phyloP scores from a whole-genome alignment of 2,797 vertebrate genomes.

The Mus caroli region DNA sequence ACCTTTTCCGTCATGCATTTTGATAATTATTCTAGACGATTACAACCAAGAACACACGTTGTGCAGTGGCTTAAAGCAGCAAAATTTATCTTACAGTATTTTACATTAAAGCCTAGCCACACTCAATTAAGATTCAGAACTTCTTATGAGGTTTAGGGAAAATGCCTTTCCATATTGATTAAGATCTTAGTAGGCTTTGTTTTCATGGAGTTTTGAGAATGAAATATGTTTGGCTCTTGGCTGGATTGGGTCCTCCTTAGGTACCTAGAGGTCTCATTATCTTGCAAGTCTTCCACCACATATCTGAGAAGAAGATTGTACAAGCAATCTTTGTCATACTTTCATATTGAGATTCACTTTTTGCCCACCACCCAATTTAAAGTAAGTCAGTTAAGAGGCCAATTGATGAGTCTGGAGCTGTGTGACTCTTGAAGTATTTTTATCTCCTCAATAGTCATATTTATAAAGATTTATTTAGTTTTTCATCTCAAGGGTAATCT shows the following conservation, averaged over 20 bases:
- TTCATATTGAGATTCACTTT: not conserved
- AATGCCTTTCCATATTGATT: not conserved
- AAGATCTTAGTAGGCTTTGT: not conserved
- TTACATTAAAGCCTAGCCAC: not conserved
- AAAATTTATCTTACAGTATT: not conserved
- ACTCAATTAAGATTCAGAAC: not conserved
- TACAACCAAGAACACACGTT: not conserved
- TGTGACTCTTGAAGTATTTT: not conserved
- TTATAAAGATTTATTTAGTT: not conserved
- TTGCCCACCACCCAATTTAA: not conserved
- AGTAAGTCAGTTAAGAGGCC: not conserved
- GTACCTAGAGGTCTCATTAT: not conserved
- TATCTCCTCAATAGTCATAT: not conserved
- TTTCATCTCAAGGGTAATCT: not conserved
- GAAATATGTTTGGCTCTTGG: not conserved
- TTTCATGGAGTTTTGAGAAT: not conserved
- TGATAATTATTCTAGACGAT: not conserved
- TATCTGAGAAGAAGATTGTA: not conserved
- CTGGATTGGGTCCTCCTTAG: not conserved
- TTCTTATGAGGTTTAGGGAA: accelerated
- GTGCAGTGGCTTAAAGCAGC: not conserved
- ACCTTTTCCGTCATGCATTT: not conserved
- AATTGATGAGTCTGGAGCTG: not conserved
- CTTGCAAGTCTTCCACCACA: not conserved
- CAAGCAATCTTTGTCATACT: not conserved